phyloP scores from a whole-genome alignment of 2,113 vertebrate genomes.

The Forbesichthys agassizii region DNA sequence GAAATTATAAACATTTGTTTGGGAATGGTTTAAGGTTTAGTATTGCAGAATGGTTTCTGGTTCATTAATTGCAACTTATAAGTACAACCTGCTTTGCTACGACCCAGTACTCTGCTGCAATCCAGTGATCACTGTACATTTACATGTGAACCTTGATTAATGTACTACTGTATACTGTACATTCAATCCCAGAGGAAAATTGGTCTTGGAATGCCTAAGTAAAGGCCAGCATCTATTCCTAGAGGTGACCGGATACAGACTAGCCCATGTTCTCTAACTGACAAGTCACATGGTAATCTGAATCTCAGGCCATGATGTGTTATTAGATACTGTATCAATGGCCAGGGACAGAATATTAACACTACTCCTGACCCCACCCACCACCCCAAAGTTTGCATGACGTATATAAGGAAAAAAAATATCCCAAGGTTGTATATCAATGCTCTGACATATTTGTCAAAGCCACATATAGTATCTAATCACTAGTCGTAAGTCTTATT shows the following conservation, averaged over 20 bases:
- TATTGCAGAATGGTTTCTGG: neutral
- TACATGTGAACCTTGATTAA: slow-evolving; percentile 20
- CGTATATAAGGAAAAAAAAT: slow-evolving; percentile 2
- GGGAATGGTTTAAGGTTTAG: neutral
- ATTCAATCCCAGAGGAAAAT: slow-evolving; percentile 16
- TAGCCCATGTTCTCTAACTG: slow-evolving; percentile 31
- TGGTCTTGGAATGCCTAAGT: slow-evolving; percentile 52
- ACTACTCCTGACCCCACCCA: slow-evolving; percentile 22
- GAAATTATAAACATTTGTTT: neutral
- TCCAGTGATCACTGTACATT: slow-evolving; percentile 1
- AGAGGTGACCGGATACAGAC: slow-evolving; percentile 62
- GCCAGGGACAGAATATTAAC: slow-evolving; percentile 50
- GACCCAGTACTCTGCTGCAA: too few species aligned
- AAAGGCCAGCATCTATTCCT: slow-evolving; percentile 77
- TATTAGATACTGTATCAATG: slow-evolving; percentile 71
- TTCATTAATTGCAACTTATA: neutral
- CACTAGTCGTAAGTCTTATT: too few species aligned
- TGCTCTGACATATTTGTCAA: neutral
- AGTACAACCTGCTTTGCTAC: neutral
- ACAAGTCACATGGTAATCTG: slow-evolving; percentile 54
- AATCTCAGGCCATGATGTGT: slow-evolving; percentile 64
- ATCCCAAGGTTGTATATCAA: neutral
- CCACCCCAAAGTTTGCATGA: neutral
- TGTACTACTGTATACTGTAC: slow-evolving; percentile 8
- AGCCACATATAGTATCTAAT: too few species aligned